These are phyloP conservation scores for Crocidura indochinensis DNA, from an alignment of 2,797 vertebrate genomes.

Conservation along the genomic window DNA sequence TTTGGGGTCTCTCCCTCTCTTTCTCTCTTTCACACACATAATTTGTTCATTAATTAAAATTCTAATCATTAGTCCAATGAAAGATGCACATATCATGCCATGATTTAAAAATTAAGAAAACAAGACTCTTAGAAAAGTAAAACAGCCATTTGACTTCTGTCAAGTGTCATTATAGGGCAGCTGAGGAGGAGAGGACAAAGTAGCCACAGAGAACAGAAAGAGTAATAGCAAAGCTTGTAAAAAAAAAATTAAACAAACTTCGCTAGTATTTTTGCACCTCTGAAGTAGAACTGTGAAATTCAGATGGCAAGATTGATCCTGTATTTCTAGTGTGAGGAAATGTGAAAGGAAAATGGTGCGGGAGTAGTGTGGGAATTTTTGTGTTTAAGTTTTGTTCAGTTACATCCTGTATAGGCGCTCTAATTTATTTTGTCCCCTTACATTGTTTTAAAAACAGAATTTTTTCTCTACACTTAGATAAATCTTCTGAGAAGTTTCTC, in stretches of 20 bases:
- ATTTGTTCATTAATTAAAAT: not conserved
- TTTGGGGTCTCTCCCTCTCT: no score
- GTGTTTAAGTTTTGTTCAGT: constrained; percentile 22
- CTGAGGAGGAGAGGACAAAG: no score
- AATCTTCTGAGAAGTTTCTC: constrained; percentile 52
- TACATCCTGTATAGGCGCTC: constrained; percentile 28
- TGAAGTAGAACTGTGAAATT: constrained; percentile 14
- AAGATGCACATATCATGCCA: not conserved
- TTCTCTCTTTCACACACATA: not conserved
- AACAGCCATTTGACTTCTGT: not conserved
- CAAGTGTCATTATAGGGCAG: no score
- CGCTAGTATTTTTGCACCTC: not conserved
- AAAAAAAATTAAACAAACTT: not conserved
- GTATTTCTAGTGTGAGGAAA: constrained; percentile 1
- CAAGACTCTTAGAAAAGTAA: constrained; percentile 13
- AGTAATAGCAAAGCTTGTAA: not conserved
- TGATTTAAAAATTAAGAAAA: constrained; percentile 10
- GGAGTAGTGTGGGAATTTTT: not conserved
- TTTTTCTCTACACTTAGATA: constrained; percentile 41
- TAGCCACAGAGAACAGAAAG: not conserved
- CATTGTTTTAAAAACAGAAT: constrained; percentile 54
- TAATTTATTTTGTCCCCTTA: not conserved
- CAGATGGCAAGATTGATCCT: not conserved
- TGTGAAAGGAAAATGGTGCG: not conserved
- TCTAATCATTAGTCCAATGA: constrained; percentile 10